Conservation (phyloP, 2,888 invertebrate species). For the Holacanthella duospinosa region DNA sequence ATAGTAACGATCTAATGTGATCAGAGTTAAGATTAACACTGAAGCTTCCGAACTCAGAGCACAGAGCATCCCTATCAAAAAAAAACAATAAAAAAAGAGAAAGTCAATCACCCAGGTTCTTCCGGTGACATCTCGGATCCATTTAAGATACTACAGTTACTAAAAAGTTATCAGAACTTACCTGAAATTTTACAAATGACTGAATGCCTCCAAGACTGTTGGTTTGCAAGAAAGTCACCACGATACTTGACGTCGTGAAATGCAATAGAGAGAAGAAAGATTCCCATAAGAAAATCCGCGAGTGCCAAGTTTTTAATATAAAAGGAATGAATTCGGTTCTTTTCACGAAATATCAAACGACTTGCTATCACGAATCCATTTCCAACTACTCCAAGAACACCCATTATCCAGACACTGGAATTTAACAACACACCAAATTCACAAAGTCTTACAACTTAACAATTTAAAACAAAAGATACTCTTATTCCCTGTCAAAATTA, state of each 20-base stretch:
- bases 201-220: constrained; percentile 51
- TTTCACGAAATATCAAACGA: constrained; percentile 47
- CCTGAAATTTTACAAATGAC: constrained; percentile 50
- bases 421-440: neutral
- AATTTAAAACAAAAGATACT: too few relatives aligned
- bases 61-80: constrained; percentile 47
- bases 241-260: constrained; percentile 47
- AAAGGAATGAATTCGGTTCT: constrained; percentile 51
- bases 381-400: constrained; percentile 49
- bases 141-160: neutral
- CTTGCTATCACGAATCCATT: constrained; percentile 51
- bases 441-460: too few relatives aligned
- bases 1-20: constrained; percentile 53
- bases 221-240: constrained; percentile 49
- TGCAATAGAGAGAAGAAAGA: constrained; percentile 50
- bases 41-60: constrained; percentile 54
- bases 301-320: constrained; percentile 53
- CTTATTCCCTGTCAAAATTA: too few relatives aligned
- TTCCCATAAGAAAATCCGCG: constrained; percentile 54
- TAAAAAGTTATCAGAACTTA: constrained; percentile 21
- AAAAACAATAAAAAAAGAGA: neutral
- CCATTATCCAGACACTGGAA: constrained; percentile 53
- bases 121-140: neutral
- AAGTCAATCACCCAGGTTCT: neutral
- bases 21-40: constrained; percentile 50